A percentile compares a stretch with the other conserved stretches of the same genome.
These are phyloP conservation scores for Lottia scabra DNA, from an alignment of 2,888 invertebrate genomes.

Conservation along the genomic window DNA sequence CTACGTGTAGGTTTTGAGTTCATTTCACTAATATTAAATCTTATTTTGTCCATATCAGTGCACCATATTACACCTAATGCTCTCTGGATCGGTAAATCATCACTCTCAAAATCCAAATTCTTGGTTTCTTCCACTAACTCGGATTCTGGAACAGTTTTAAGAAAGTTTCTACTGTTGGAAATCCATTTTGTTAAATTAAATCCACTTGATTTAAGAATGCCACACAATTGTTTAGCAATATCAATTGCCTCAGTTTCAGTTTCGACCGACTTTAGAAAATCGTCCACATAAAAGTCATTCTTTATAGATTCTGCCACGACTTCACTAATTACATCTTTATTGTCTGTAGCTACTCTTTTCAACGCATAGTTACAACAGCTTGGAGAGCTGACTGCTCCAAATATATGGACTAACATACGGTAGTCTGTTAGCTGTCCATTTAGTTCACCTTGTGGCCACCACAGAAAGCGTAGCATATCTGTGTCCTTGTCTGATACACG, in stretches of 20 bases:
- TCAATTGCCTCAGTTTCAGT: conserved; percentile 9
- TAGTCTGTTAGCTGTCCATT: conserved; percentile 1
- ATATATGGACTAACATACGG: conserved; percentile 18
- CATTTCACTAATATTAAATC: too few species aligned
- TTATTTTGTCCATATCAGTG: too few species aligned
- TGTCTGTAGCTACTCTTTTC: neutral
- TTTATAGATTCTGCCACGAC: conserved; percentile 9
- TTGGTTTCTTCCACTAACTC: too few species aligned
- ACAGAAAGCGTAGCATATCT: conserved; percentile 21
- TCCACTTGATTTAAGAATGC: conserved; percentile 12
- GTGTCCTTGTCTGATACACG: conserved; percentile 13
- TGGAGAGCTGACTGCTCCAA: conserved; percentile 18
- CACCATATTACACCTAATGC: too few species aligned
- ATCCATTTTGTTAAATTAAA: conserved; percentile 22
- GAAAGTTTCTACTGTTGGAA: conserved; percentile 13
- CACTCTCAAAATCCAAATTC: too few species aligned
- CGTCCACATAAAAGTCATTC: too few species aligned
- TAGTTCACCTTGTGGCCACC: conserved; percentile 20
- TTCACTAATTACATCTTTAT: neutral
- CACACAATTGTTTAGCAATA: conserved; percentile 11
- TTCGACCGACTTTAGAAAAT: conserved; percentile 26
- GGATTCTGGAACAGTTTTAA: neutral
- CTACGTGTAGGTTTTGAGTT: too few species aligned
- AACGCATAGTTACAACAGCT: conserved; percentile 2
- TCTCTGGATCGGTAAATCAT: too few species aligned